Evolutionary conservation across 2,888 invertebrate species (phyloP).

Genomic region (Amiota minor): DNA sequence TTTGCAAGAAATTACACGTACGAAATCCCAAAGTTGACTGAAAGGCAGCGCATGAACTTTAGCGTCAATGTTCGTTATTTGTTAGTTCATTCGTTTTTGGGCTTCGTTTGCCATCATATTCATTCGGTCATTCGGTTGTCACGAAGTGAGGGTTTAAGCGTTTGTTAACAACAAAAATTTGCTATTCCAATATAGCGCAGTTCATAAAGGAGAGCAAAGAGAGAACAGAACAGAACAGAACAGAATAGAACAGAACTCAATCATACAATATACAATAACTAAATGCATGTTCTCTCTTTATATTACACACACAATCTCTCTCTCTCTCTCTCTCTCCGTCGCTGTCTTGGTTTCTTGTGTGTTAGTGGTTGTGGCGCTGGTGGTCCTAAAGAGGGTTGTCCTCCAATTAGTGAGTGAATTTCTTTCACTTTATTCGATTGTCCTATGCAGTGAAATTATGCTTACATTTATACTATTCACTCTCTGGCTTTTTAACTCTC

Average conservation of each 20-base stretch:
- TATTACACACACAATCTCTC: slow-evolving; percentile 2
- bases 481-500: too few species aligned
- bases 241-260: neutral
- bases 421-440: neutral
- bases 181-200: slow-evolving; percentile 50
- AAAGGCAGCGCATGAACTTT: slow-evolving; percentile 63
- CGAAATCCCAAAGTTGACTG: slow-evolving; percentile 74
- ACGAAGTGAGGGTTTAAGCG: slow-evolving; percentile 56
- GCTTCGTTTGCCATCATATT: neutral
- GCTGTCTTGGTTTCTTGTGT: neutral
- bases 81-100: slow-evolving; percentile 28
- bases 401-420: too few species aligned
- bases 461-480: neutral
- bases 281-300: slow-evolving; percentile 36
- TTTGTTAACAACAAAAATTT: neutral
- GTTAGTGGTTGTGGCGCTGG: too few species aligned
- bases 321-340: slow-evolving; percentile 10
- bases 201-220: neutral
- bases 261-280: neutral
- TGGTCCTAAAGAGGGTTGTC: too few species aligned
- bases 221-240: too few species aligned
- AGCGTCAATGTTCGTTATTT: slow-evolving; percentile 35
- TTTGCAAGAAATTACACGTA: slow-evolving; percentile 71
- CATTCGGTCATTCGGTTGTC: slow-evolving; percentile 6
- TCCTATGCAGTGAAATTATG: neutral